Base-by-base conservation (phyloP, 2,888 invertebrate species). In the Parnassius apollo region DNA sequence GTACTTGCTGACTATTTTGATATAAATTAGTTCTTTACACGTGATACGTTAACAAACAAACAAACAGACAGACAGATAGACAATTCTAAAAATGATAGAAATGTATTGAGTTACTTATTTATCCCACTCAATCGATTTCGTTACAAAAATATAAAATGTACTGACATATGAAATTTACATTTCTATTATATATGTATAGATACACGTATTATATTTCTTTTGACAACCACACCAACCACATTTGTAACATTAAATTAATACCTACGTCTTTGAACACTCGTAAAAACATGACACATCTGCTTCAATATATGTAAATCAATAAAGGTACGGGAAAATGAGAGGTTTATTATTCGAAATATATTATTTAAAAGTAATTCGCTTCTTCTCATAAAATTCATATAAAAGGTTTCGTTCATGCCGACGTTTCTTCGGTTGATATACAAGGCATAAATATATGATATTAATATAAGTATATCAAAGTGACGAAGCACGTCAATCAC, bases 401-500 rank as follows among this genome's bases (percentile, higher is more conserved):
- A 64, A 64, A 64, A 59, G 55, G 50, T 59, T 48, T 48, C 59
- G 42, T 56, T 57, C 11, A 57, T 48, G 12, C 11, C 13, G 22
- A 44, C 18, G 51, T 22, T 48, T 52, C 48, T 22, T 48, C 18
- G 42, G 42, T 59, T 42, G 49, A 48, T 44, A 53, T 52, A 57
- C 25, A 61, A 50, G 22, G 25, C 57, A 57, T 35, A 1, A 1
- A 35, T 7, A 35, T 35, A 7, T 35, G 35, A 35, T 35, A 48
- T 62, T 18, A 42, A 48, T 62, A 48, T 62, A 62, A 53, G 49
- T 49, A 49, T 57, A 59, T 25, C 25, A 42, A 18, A 2, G 52
- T 48, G 12, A 51, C 42, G 59, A 55, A 57, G 64, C 35, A 61
- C 57, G 64, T 57, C 61, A 61, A 57, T 64, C 48, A 52, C 45